Conservation (phyloP, 2,888 invertebrate species). For the Trypoxylon attenuatum region DNA sequence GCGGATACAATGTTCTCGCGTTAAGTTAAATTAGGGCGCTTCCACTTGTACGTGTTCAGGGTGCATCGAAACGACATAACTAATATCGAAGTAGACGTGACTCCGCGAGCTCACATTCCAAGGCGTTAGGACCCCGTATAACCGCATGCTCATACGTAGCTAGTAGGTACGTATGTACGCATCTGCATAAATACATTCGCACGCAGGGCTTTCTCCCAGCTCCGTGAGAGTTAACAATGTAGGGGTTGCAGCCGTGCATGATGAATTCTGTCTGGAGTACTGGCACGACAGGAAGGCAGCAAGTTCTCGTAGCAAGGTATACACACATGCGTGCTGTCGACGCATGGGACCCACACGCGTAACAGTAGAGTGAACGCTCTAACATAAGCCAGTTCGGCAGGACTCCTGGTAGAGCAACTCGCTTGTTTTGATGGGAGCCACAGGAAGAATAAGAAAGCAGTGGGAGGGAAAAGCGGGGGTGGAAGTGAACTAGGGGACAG, state of each 20-base stretch:
- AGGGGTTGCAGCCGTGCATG: slow-evolving; percentile 44
- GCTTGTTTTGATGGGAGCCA: slow-evolving; percentile 45
- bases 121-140: neutral
- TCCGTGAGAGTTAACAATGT: slow-evolving; percentile 46
- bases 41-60: slow-evolving; percentile 1
- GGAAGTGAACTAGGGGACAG: no score
- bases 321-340: neutral
- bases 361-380: no score
- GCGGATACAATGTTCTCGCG: neutral
- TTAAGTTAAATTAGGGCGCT: neutral
- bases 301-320: slow-evolving; percentile 46
- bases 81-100: slow-evolving; percentile 2
- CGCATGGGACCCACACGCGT: no score
- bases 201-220: slow-evolving; percentile 11
- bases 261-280: slow-evolving; percentile 56
- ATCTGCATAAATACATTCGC: neutral
- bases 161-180: neutral
- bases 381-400: slow-evolving; percentile 27
- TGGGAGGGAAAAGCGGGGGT: slow-evolving; percentile 16
- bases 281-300: slow-evolving; percentile 48
- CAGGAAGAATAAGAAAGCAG: slow-evolving; percentile 16
- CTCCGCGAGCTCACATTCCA: neutral
- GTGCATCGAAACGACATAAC: neutral
- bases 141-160: neutral
- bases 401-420: slow-evolving; percentile 31